Evolutionary conservation across 2,113 vertebrate genomes (phyloP).

Genomic region (Egretta garzetta): DNA sequence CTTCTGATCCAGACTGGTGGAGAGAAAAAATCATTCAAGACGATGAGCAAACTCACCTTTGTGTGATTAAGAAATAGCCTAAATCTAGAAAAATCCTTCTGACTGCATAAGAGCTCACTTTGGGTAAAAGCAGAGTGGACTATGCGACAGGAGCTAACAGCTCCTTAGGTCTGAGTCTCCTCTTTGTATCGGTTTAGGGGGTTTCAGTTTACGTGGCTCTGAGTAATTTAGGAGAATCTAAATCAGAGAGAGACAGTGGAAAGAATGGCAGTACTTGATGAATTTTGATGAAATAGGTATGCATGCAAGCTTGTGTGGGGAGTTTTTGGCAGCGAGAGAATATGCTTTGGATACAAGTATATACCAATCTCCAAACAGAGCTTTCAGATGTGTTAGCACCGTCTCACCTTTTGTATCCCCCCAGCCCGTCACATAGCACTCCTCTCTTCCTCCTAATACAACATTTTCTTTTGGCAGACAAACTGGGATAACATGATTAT

Average conservation of each 20-base stretch:
- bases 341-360: neutral
- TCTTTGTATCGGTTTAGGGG: neutral
- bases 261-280: neutral
- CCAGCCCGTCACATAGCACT: conserved; percentile 94
- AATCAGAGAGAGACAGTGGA: neutral
- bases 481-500: conserved; percentile 82
- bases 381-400: neutral
- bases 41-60: neutral
- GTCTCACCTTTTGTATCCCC: conserved; percentile 89
- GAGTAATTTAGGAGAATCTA: neutral
- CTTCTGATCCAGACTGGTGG: rapidly evolving
- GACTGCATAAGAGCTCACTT: neutral
- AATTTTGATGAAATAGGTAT: neutral
- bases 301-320: neutral
- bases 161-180: neutral
- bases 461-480: conserved; percentile 86
- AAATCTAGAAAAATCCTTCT: neutral
- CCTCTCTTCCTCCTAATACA: conserved; percentile 82
- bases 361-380: neutral
- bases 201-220: neutral
- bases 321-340: neutral
- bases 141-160: neutral
- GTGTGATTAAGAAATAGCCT: neutral
- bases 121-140: neutral
- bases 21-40: neutral